Evolutionary conservation across 2,888 invertebrate genomes (phyloP), one percentile per base, ranked within the genome.

Genomic region (Agrochola macilenta): DNA sequence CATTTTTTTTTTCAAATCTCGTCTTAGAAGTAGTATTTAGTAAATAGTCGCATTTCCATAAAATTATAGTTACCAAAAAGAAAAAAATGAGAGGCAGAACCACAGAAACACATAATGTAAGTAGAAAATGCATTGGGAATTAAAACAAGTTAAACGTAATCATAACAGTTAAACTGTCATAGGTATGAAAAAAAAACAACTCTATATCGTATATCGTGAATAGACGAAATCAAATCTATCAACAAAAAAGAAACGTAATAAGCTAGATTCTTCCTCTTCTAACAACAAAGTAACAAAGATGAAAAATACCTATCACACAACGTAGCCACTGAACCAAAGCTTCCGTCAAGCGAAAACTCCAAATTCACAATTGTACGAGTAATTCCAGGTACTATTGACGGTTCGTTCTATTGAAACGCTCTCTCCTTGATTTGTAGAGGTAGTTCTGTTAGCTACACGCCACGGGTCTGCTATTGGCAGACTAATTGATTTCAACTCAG

Each of bases 401-500:
- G 54, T 60, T 81, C 26, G 26, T 72, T 73, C 73, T 66, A 81
- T 86, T 76, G 83, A 85, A 83, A 61, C 74, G 68, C 64, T 85
- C 78, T 73, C 81, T 54, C 80, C 69, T 79, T 84, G 86, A 89
- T 87, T 88, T 86, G 83, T 87, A 66, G 69, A 76, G 82, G 71
- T 84, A 78, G 69, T 65, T 75, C 83, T 76, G 81, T 63, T 85
- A 69, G 76, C 73, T 79, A 73, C 68, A 69, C 77, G 60, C 76
- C 20, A 58, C 71, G 77, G 54, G 85, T 68, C 87, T 93, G 93
- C 89, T 83, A 87, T 89, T 93, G 93, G 91, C 93, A 93, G 91
- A 79, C 91, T 93, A 93, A 93, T 93, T 93, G 93, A 92, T 93
- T 93, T 89, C 90, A 80, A 89, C 88, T 90, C 87, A 83, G 89